phyloP scores from a whole-genome alignment of 2,797 vertebrate species.

The Chaenodraco wilsoni region DNA sequence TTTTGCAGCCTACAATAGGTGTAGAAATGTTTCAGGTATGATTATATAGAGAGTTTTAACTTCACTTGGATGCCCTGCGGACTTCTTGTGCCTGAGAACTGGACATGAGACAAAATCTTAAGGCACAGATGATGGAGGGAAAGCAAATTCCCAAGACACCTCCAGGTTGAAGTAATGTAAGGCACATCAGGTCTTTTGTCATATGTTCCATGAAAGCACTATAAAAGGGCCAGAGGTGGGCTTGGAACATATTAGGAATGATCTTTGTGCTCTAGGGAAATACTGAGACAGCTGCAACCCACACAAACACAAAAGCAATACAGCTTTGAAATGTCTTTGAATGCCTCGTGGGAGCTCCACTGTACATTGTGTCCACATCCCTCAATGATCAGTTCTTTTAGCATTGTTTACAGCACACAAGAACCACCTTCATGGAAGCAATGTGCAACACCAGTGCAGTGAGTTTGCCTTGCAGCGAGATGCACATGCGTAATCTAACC shows the following conservation, averaged over 20 bases:
- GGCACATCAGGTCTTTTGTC: slow-evolving; percentile 33
- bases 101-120: background rate
- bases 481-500: slow-evolving; percentile 16
- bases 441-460: slow-evolving; percentile 6
- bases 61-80: background rate
- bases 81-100: background rate
- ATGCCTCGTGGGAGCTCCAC: slow-evolving; percentile 8
- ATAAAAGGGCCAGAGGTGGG: slow-evolving; percentile 27
- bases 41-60: too few relatives aligned
- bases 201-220: slow-evolving; percentile 23
- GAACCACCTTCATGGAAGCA: slow-evolving; percentile 8
- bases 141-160: slow-evolving; percentile 11
- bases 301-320: slow-evolving; percentile 27
- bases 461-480: background rate
- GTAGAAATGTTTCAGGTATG: background rate
- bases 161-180: slow-evolving; percentile 26
- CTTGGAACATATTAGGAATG: slow-evolving; percentile 28
- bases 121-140: slow-evolving; percentile 10
- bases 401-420: slow-evolving; percentile 3
- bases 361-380: background rate
- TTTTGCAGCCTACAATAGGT: background rate
- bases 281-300: slow-evolving; percentile 34
- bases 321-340: slow-evolving; percentile 31
- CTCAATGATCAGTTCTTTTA: background rate
- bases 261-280: slow-evolving; percentile 23